Evolutionary conservation across 30 jellyfish, hydroid and myxozoan species (phyloP).

Genomic region (Rhopilema esculentum): DNA sequence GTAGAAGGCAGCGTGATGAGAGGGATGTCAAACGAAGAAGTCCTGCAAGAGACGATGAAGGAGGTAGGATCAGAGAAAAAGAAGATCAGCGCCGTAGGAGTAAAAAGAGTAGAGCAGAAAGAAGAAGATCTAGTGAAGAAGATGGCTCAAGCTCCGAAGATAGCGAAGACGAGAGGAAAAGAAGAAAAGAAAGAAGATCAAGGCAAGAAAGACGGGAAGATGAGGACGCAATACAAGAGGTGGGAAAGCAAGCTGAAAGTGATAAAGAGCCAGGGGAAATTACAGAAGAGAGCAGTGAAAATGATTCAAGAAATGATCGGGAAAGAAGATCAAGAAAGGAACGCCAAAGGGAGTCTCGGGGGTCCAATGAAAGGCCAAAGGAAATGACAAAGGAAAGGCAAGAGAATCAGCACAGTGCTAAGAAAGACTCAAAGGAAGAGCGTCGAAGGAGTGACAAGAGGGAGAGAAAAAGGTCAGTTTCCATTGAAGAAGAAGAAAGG

Average conservation of each 20-base stretch:
- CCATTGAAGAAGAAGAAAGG: constrained; percentile 1
- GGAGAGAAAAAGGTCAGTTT: not conserved
- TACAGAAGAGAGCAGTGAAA: constrained; percentile 30
- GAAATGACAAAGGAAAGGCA: not conserved
- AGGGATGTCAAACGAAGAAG: not conserved
- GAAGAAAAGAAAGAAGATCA: constrained; percentile 13
- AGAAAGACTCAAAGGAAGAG: not conserved
- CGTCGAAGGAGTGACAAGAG: not conserved
- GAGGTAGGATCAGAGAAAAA: not conserved
- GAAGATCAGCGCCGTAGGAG: constrained; percentile 14
- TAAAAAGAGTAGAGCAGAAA: not conserved
- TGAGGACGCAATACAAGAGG: not conserved
- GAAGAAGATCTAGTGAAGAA: constrained; percentile 4
- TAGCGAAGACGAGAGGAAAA: not conserved
- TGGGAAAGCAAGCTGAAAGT: constrained; percentile 17
- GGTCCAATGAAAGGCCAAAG: not conserved
- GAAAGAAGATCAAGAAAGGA: not conserved
- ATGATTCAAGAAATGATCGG: constrained; percentile 7
- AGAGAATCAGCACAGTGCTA: constrained; percentile 6
- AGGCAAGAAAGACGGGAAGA: not conserved
- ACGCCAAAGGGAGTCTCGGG: not conserved
- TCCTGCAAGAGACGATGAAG: not conserved
- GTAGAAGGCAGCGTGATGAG: not conserved
- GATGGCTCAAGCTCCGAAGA: not conserved
- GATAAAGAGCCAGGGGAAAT: constrained; percentile 72